These are phyloP conservation scores for Nicator chloris DNA, from an alignment of 2,113 vertebrate genomes.

Conservation along the genomic window DNA sequence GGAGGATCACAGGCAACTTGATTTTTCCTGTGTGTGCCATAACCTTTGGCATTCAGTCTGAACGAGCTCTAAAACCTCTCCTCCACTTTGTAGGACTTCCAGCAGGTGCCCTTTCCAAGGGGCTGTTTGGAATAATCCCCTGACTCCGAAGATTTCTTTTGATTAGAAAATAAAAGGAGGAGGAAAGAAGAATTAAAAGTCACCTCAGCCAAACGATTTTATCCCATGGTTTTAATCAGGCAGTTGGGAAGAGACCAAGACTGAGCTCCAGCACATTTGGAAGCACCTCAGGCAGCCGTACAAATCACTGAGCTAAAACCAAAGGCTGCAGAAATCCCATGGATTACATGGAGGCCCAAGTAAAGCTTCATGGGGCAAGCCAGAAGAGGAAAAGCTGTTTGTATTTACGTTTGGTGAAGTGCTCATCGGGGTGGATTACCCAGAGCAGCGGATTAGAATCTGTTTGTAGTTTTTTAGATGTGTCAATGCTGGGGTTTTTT, in stretches of 20 bases:
- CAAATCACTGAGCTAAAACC: conserved; percentile 63
- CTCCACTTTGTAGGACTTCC: background rate
- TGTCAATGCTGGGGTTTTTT: background rate
- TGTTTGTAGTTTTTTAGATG: background rate
- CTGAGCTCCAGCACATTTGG: conserved; percentile 52
- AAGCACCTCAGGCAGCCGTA: conserved; percentile 52
- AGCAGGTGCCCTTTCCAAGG: background rate
- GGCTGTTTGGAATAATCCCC: background rate
- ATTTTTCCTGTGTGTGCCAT: background rate
- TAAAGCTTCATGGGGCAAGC: conserved; percentile 40
- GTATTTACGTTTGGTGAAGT: conserved; percentile 69
- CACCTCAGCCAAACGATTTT: conserved; percentile 7
- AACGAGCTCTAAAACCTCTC: background rate
- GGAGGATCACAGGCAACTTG: background rate
- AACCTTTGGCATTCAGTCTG: background rate
- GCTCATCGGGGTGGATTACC: conserved; percentile 17
- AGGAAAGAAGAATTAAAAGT: conserved; percentile 6
- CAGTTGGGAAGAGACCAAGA: conserved; percentile 12
- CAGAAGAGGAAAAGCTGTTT: conserved; percentile 43
- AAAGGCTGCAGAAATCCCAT: conserved; percentile 69
- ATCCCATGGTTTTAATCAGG: conserved; percentile 44
- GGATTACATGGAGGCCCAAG: conserved; percentile 59
- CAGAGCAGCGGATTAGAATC: background rate
- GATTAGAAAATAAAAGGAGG: background rate
- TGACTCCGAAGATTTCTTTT: conserved; percentile 3